Evolutionary conservation across 1,140 invertebrate genomes (phyloP).

Genomic region (Papilio dardanus): DNA sequence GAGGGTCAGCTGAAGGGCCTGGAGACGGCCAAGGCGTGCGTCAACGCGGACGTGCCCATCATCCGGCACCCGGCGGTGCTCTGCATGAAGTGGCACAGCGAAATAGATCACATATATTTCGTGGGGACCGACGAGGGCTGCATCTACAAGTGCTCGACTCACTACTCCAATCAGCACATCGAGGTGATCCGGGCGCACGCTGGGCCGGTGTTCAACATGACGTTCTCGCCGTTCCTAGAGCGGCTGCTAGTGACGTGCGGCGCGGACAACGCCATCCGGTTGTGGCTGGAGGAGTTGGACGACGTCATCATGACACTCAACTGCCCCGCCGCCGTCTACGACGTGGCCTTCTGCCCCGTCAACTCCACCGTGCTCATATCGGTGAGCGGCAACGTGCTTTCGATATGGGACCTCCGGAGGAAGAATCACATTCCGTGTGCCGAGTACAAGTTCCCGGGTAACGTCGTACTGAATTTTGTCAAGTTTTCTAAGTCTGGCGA

Average conservation of each 20-base stretch:
- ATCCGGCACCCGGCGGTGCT: slow-evolving; percentile 84
- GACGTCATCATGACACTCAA: slow-evolving; percentile 86
- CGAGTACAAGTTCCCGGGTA: slow-evolving; percentile 78
- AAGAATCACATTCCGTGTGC: slow-evolving; percentile 86
- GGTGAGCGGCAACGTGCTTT: slow-evolving; percentile 87
- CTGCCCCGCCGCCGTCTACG: slow-evolving; percentile 84
- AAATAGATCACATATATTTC: slow-evolving; percentile 86
- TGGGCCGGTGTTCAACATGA: slow-evolving; percentile 89
- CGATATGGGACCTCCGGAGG: slow-evolving; percentile 88
- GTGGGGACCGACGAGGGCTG: slow-evolving; percentile 93
- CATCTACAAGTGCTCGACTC: slow-evolving; percentile 89
- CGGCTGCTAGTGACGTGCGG: slow-evolving; percentile 91
- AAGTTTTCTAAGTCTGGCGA: slow-evolving; percentile 86
- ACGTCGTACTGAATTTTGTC: slow-evolving; percentile 75
- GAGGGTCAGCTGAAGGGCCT: slow-evolving; percentile 85
- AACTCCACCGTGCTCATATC: slow-evolving; percentile 92
- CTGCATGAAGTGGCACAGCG: slow-evolving; percentile 86
- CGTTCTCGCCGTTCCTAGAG: slow-evolving; percentile 90
- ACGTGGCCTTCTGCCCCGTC: slow-evolving; percentile 90
- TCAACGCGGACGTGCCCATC: slow-evolving; percentile 81
- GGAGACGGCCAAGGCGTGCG: slow-evolving; percentile 73
- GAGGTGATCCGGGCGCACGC: slow-evolving; percentile 90
- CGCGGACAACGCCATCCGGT: slow-evolving; percentile 90
- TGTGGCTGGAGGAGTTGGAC: slow-evolving; percentile 88
- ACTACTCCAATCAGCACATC: slow-evolving; percentile 86